A percentile compares a stretch with the other conserved stretches of the same genome.
phyloP scores from a whole-genome alignment of 2,797 vertebrate species.

The Cichlasoma orientale region DNA sequence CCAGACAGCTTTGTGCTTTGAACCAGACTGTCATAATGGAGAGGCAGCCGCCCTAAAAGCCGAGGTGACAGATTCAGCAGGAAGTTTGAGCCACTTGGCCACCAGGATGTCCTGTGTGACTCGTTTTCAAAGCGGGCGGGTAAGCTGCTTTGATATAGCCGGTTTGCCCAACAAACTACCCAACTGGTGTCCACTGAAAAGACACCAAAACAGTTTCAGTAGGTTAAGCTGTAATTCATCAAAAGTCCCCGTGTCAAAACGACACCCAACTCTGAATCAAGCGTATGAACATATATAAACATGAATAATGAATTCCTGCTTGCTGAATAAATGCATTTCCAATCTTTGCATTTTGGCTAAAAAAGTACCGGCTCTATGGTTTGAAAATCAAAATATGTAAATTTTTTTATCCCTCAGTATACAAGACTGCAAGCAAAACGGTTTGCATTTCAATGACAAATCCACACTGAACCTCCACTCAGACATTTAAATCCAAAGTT shows the following conservation, averaged over 20 bases:
- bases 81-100: slow-evolving; percentile 70
- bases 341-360: slow-evolving; percentile 61
- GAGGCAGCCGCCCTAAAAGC: slow-evolving; percentile 55
- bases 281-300: slow-evolving; percentile 63
- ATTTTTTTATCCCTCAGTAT: slow-evolving; percentile 59
- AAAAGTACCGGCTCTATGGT: slow-evolving; percentile 60
- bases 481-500: slow-evolving; percentile 77
- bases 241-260: slow-evolving; percentile 51
- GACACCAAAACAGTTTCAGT: slow-evolving; percentile 49
- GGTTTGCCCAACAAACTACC: slow-evolving; percentile 19
- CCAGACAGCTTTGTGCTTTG: slow-evolving; percentile 48
- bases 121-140: slow-evolving; percentile 58
- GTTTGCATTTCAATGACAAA: slow-evolving; percentile 79
- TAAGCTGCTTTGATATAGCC: slow-evolving; percentile 53
- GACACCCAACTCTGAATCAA: slow-evolving; percentile 69
- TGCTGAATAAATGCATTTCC: slow-evolving; percentile 68
- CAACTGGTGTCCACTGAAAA: slow-evolving; percentile 37
- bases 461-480: slow-evolving; percentile 71
- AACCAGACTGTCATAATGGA: slow-evolving; percentile 44
- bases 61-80: slow-evolving; percentile 68
- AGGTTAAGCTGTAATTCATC: slow-evolving; percentile 62
- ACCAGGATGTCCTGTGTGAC: slow-evolving; percentile 70
- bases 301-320: slow-evolving; percentile 75
- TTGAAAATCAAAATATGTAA: slow-evolving; percentile 73
- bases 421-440: slow-evolving; percentile 56